Evolutionary conservation across 2,113 vertebrate species (phyloP), one percentile per base, ranked within the genome.

Genomic region (Poeciliopsis turrubarensis): DNA sequence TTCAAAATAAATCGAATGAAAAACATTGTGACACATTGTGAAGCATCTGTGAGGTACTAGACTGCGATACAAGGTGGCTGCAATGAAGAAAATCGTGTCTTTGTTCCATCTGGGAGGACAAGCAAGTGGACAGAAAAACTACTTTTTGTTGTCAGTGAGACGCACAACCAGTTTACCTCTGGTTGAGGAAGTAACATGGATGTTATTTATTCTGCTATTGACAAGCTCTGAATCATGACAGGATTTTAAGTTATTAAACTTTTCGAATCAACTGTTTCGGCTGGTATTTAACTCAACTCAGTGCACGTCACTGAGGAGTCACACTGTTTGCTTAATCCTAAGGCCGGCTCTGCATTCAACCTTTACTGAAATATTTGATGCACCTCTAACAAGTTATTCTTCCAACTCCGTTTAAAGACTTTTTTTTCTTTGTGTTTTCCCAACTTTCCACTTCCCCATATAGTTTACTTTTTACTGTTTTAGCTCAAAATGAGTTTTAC

Each of bases 401-500:
- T 54, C 47, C 25, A 22, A 19, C 5, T 41, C 39, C 39, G 15
- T 41, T 41, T 41, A 41, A 41, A 41, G 3, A 41, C 1, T 41
- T 41, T 4, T 4, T 41, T n/a, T n/a, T 15, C 5, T 57, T n/a
- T 57, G 19, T 57, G 51, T 11, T n/a, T 9, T 3, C 10, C 9
- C 0, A 75, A 61, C 68, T 69, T 65, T 81, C n/a, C 22, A 68
- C 65, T 73, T 81, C 68, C 44, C 73, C 2, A 2, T 30, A 17
- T 32, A 71, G 63, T 82, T 78, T 79, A 34, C 9, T 17, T 72
- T 57, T n/a, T 41, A 12, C 44, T 19, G 44, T 47, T 47, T 47
- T 10, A 25, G 2, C 78, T 30, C 72, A 86, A 80, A 75, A 80
- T 65, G 64, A 70, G 31, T 68, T 61, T 69, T 70, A 75, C 83